These are phyloP conservation scores for Neotoma lepida DNA, from an alignment of 2,113 vertebrate species.

Conservation along the genomic window DNA sequence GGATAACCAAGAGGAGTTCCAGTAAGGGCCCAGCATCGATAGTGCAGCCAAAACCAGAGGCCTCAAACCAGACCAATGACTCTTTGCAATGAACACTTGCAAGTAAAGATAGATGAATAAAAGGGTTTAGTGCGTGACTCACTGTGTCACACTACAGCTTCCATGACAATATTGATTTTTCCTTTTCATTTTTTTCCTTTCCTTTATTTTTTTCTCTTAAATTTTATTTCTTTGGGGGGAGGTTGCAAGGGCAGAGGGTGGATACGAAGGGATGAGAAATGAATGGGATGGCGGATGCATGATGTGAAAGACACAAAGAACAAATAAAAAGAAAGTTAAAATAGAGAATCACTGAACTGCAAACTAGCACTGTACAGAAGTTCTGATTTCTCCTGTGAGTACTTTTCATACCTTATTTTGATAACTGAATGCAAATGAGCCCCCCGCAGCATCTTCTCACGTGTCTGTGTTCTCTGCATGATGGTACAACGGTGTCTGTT, in stretches of 20 bases:
- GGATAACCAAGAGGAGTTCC: too few relatives aligned
- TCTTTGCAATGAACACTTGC: too few relatives aligned
- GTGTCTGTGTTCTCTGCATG: slow-evolving; percentile 77
- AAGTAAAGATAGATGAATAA: background rate
- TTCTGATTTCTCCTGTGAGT: slow-evolving; percentile 66
- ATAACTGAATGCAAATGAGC: slow-evolving; percentile 78
- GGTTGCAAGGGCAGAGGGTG: background rate
- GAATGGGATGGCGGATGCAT: background rate
- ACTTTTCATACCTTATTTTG: slow-evolving; percentile 81
- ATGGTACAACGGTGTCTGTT: slow-evolving; percentile 61
- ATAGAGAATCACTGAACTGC: slow-evolving; percentile 31
- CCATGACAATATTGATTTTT: background rate
- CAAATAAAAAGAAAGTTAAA: background rate
- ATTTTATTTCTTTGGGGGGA: background rate
- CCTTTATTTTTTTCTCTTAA: background rate
- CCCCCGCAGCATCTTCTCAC: slow-evolving; percentile 59
- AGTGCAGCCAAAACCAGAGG: too few relatives aligned
- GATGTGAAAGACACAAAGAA: background rate
- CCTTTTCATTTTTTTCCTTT: background rate
- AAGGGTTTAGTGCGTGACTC: background rate
- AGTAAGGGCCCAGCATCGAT: too few relatives aligned
- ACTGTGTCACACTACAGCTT: too few relatives aligned
- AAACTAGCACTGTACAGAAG: slow-evolving; percentile 65
- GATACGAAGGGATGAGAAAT: background rate
- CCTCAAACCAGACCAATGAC: too few relatives aligned